A percentile compares a stretch with the other conserved stretches of the same genome.
phyloP scores from a whole-genome alignment of 2,888 invertebrate species.

The Aquatica leii region DNA sequence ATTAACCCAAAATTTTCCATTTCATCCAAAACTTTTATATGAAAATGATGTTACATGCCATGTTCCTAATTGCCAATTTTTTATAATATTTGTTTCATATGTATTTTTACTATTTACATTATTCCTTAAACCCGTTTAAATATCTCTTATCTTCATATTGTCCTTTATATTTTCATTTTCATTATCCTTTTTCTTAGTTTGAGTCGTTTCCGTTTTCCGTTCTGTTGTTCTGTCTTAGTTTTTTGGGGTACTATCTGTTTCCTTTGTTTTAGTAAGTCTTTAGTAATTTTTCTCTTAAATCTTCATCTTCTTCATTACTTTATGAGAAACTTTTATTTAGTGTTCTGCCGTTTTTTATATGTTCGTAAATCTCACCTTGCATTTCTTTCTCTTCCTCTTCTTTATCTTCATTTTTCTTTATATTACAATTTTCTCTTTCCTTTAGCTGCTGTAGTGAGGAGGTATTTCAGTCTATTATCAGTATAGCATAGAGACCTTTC shows the following conservation, averaged over 20 bases:
- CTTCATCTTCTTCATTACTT: too few species aligned
- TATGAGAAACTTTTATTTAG: background rate
- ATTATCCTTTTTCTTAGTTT: too few species aligned
- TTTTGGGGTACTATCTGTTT: constrained; percentile 9
- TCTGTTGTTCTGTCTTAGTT: constrained; percentile 5
- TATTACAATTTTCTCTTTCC: too few species aligned
- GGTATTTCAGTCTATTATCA: background rate
- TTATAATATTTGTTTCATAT: too few species aligned
- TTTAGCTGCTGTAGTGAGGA: too few species aligned
- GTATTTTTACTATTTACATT: too few species aligned
- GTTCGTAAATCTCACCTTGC: background rate
- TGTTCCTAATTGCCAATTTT: background rate
- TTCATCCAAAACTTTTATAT: constrained; percentile 12
- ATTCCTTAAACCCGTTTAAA: background rate
- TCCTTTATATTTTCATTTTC: too few species aligned
- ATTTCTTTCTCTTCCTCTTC: background rate
- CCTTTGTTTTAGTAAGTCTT: constrained; percentile 5
- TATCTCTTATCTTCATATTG: background rate
- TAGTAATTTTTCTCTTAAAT: background rate
- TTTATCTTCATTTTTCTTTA: too few species aligned
- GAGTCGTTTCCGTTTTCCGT: background rate
- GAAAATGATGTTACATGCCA: background rate
- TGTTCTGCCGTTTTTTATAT: constrained; percentile 16
- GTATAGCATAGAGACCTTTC: background rate
- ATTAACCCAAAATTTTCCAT: too few species aligned